Evolutionary conservation across 2,797 vertebrate species (phyloP).

Genomic region (Tachyglossus aculeatus): DNA sequence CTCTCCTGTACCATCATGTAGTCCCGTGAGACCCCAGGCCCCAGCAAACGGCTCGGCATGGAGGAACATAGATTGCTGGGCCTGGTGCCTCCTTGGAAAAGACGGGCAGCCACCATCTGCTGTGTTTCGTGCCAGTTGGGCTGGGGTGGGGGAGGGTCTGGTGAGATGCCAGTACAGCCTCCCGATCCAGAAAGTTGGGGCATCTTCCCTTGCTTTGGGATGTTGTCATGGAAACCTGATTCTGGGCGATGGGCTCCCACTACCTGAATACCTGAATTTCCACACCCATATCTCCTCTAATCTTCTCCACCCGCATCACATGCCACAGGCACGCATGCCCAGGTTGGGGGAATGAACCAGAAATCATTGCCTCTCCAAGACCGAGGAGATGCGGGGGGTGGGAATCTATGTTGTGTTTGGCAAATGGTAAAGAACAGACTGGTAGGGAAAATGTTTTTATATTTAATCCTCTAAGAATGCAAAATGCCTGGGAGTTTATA

Average conservation of each 20-base stretch:
- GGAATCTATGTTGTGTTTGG: slow-evolving; percentile 57
- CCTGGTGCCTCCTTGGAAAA: not conserved
- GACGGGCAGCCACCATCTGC: not conserved
- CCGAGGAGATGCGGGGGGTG: slow-evolving; percentile 39
- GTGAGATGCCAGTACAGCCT: not conserved
- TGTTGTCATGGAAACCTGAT: not conserved
- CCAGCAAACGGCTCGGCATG: not conserved
- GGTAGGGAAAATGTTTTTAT: slow-evolving; percentile 53
- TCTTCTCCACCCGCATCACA: not conserved
- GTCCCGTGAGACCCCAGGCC: not conserved
- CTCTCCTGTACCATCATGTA: not conserved
- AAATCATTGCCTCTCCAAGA: slow-evolving; percentile 31
- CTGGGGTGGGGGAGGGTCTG: not conserved
- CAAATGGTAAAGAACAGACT: slow-evolving; percentile 48
- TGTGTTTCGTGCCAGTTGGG: not conserved
- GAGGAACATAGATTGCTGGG: not conserved
- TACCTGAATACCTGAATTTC: slow-evolving; percentile 3
- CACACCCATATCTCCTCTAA: not conserved
- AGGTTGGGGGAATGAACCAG: slow-evolving; percentile 18
- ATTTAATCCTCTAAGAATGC: slow-evolving; percentile 62
- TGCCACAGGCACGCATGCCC: not conserved
- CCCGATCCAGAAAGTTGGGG: no score
- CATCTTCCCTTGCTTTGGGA: not conserved
- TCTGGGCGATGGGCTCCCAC: not conserved
- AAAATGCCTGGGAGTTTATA: slow-evolving; percentile 49